Conservation (phyloP, 2,113 vertebrate genomes). For the Pungitius pungitius region DNA sequence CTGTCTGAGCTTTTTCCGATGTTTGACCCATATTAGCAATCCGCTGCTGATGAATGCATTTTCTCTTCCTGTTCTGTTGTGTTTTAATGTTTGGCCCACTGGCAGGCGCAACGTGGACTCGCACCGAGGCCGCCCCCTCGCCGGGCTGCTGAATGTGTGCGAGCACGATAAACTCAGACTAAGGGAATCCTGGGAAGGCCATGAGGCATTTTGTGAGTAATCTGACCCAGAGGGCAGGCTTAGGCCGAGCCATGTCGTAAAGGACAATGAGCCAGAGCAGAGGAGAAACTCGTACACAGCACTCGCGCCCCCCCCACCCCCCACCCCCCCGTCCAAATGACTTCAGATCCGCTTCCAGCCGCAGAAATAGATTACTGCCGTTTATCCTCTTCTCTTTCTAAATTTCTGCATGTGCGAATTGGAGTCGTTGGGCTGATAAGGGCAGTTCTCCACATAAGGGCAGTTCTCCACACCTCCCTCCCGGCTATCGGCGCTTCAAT, state of each 20-base stretch:
- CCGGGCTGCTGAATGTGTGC: constrained; percentile 65
- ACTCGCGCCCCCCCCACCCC: constrained; percentile 33
- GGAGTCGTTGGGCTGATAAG: constrained; percentile 68
- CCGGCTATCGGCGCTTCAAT: constrained; percentile 60
- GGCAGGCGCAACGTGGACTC: constrained; percentile 10
- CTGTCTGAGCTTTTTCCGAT: constrained; percentile 25
- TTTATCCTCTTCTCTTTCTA: constrained; percentile 73
- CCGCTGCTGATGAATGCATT: constrained; percentile 30
- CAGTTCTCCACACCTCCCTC: constrained; percentile 67
- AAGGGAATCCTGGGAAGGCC: constrained; percentile 68
- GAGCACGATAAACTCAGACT: constrained; percentile 73
- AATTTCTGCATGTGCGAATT: constrained; percentile 72
- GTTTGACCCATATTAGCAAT: constrained; percentile 8
- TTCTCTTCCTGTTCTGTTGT: constrained; percentile 9
- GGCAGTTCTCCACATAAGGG: constrained; percentile 71
- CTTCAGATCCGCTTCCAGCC: constrained; percentile 76
- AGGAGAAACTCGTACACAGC: constrained; percentile 70
- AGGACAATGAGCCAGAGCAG: constrained; percentile 76
- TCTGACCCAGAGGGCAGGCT: constrained; percentile 78
- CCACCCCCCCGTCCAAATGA: too few species aligned
- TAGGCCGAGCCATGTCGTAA: constrained; percentile 70
- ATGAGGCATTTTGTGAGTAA: constrained; percentile 75
- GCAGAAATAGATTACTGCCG: constrained; percentile 76
- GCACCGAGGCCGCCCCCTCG: constrained; percentile 53
- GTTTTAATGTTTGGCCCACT: constrained; percentile 29